Evolutionary conservation across 1,140 invertebrate genomes (phyloP), one percentile per base, ranked within the genome.

Genomic region (Calosoma granatense): DNA sequence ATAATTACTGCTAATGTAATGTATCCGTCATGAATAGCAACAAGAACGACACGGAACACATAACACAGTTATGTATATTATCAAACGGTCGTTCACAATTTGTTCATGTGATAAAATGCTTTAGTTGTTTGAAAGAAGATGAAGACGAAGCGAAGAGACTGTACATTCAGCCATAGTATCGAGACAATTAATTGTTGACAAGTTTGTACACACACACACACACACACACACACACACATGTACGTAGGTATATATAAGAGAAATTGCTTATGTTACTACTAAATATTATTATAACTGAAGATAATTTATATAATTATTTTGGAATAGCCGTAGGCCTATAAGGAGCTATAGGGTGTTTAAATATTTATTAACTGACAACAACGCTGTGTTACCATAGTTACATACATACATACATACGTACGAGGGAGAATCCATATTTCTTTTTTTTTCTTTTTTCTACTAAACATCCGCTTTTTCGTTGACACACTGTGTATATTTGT

Each of bases 151-250:
- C n/a, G n/a, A n/a, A n/a, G n/a, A n/a, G n/a, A n/a, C n/a, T n/a
- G n/a, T n/a, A n/a, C n/a, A n/a, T n/a, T 47, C 41, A 9, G 41
- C 41, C 41, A 47, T 47, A 47, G 4, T 30, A 47, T 4, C 41
- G 3, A 47, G 41, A 47, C 41, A 47, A 47, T n/a, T n/a, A n/a
- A n/a, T 47, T 47, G 41, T 47, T 47, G 41, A 47, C 41, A 47
- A 47, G 41, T 47, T 47, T 30, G 4, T 47, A 47, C 41, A n/a
- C n/a, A n/a, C n/a, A n/a, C n/a, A n/a, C n/a, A n/a, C n/a, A n/a
- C n/a, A n/a, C n/a, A n/a, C n/a, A n/a, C n/a, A n/a, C n/a, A n/a
- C n/a, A n/a, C n/a, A n/a, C n/a, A n/a, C n/a, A n/a, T n/a, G n/a
- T n/a, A n/a, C n/a, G n/a, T n/a, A n/a, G n/a, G n/a, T n/a, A n/a